A percentile compares a stretch with the other conserved stretches of the same genome.
phyloP scores from a whole-genome alignment of 2,113 vertebrate species.

The Beaufortia kweichowensis region DNA sequence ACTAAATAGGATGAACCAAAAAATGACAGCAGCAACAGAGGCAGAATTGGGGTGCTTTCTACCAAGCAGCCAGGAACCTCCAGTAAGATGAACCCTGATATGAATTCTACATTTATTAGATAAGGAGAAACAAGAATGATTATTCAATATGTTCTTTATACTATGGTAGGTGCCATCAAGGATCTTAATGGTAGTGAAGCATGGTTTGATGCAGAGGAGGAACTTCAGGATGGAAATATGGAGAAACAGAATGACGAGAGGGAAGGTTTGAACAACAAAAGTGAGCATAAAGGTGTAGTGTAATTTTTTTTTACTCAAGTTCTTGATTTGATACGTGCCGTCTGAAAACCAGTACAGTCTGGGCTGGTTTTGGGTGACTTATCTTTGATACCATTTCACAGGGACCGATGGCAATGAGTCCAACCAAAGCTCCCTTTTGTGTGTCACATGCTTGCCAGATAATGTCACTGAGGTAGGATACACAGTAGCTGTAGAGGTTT shows the following conservation, averaged over 20 bases:
- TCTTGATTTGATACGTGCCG: not conserved
- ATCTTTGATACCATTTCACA: slow-evolving; percentile 18
- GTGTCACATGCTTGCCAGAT: slow-evolving; percentile 53
- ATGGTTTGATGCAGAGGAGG: slow-evolving; percentile 73
- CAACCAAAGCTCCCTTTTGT: slow-evolving; percentile 36
- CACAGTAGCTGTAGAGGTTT: no score
- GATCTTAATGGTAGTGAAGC: slow-evolving; percentile 54
- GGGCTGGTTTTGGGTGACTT: not conserved
- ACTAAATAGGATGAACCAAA: not conserved
- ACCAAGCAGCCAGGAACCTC: not conserved
- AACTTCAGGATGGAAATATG: slow-evolving; percentile 46
- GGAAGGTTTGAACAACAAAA: not conserved
- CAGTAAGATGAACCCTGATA: not conserved
- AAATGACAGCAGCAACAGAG: not conserved
- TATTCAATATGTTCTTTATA: not conserved
- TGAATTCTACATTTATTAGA: not conserved
- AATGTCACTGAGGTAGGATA: slow-evolving; percentile 61
- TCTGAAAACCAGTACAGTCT: not conserved
- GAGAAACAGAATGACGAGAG: not conserved
- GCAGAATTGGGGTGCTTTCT: not conserved
- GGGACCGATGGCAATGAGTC: slow-evolving; percentile 24
- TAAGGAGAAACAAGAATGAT: not conserved
- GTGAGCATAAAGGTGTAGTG: slow-evolving; percentile 5
- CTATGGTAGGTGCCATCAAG: slow-evolving; percentile 21
- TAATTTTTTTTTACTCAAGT: not conserved